Conservation (phyloP, 2,888 invertebrate genomes). For the Phytoseiulus persimilis region DNA sequence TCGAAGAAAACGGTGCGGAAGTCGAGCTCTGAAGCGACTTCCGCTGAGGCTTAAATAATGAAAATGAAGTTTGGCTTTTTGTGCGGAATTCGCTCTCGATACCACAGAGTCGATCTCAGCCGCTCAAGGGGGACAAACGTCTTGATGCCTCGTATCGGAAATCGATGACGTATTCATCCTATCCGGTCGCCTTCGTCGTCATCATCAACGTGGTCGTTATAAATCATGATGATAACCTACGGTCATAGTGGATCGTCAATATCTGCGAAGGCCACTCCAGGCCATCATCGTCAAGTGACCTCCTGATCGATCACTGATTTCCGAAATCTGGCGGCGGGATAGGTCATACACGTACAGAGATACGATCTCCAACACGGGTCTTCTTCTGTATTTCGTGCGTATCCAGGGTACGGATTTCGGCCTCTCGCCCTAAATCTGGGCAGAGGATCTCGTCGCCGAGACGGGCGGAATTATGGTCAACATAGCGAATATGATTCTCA, state of each 20-base stretch:
- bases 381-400: too few species aligned
- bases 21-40: too few species aligned
- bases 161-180: neutral
- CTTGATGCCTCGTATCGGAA: neutral
- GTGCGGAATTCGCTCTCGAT: neutral
- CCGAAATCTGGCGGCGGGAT: neutral
- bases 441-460: too few species aligned
- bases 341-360: too few species aligned
- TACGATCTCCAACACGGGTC: too few species aligned
- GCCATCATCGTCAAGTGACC: neutral
- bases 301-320: neutral
- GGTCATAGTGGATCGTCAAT: neutral
- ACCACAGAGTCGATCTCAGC: neutral
- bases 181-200: neutral
- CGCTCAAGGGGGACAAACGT: neutral
- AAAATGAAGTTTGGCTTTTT: neutral
- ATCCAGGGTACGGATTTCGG: too few species aligned
- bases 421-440: too few species aligned
- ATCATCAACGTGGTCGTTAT: neutral
- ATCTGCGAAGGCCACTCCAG: neutral
- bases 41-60: too few species aligned
- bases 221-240: neutral
- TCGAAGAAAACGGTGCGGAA: too few species aligned
- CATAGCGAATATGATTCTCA: too few species aligned
- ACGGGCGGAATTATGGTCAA: too few species aligned